Conservation (phyloP, 2,888 invertebrate species). For the Drosophila longiperda region DNA sequence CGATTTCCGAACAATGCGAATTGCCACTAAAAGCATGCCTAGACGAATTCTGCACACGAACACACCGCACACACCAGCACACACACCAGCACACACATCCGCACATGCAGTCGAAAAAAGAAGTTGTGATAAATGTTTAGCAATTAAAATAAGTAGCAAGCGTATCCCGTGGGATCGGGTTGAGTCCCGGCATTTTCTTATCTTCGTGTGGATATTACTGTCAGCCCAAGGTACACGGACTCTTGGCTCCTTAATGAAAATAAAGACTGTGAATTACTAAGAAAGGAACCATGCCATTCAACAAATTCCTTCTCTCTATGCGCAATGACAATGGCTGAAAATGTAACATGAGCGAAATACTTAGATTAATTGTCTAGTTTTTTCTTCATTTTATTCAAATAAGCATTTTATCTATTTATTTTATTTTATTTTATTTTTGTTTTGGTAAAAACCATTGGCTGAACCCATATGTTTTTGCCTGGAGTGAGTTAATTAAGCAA, state of each 20-base stretch:
- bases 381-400: neutral
- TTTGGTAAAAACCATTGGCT: neutral
- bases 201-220: conserved; percentile 58
- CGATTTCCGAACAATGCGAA: conserved; percentile 57
- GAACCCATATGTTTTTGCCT: neutral
- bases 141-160: conserved; percentile 76
- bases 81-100: neutral
- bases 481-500: neutral
- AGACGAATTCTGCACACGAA: conserved; percentile 15
- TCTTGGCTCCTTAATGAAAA: conserved; percentile 36
- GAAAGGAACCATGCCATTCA: neutral
- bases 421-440: neutral
- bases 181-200: conserved; percentile 36
- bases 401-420: neutral
- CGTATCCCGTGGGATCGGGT: conserved; percentile 35
- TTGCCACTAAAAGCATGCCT: conserved; percentile 56
- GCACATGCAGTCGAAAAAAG: conserved; percentile 35
- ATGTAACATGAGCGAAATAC: neutral
- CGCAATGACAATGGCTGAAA: conserved; percentile 16
- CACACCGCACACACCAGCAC: conserved; percentile 2
- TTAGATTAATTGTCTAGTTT: neutral
- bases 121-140: conserved; percentile 72
- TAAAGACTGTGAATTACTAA: conserved; percentile 1
- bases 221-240: conserved; percentile 51
- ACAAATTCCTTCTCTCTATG: conserved; percentile 1